A percentile compares a stretch with the other conserved stretches of the same genome.
These are phyloP conservation scores for Hyaena hyaena DNA, from an alignment of 2,113 vertebrate genomes.

Conservation along the genomic window DNA sequence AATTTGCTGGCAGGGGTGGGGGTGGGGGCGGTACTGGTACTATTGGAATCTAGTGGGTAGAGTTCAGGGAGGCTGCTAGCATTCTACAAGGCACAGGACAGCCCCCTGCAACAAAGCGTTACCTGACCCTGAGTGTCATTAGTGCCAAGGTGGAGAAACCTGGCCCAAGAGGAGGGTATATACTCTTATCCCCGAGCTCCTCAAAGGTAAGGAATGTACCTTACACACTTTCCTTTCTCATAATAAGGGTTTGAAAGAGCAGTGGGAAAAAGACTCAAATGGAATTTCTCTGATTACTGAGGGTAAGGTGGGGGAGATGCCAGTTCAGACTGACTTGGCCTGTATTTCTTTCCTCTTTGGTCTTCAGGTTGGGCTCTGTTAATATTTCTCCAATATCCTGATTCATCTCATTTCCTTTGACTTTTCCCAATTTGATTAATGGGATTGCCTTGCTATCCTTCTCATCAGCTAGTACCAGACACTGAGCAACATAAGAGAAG, in stretches of 20 bases:
- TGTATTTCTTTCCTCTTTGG: background rate
- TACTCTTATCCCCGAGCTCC: background rate
- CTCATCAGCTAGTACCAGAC: background rate
- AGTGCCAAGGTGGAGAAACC: background rate
- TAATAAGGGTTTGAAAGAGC: background rate
- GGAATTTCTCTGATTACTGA: background rate
- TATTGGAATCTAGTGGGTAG: no score
- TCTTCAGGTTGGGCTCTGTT: background rate
- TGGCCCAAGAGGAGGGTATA: background rate
- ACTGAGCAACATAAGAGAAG: background rate
- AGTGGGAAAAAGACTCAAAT: background rate
- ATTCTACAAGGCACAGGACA: background rate
- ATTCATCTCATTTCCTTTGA: background rate
- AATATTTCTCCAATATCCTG: background rate
- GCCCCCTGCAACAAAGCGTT: background rate
- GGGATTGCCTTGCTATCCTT: background rate
- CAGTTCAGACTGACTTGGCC: background rate
- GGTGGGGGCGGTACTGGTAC: fast-evolving
- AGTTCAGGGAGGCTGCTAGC: background rate
- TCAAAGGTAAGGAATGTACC: background rate
- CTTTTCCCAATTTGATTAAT: background rate
- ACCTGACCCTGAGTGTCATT: background rate
- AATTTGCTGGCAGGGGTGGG: background rate
- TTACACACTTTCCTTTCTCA: background rate
- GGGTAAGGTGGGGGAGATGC: background rate